A percentile compares a stretch with the other conserved stretches of the same genome.
Evolutionary conservation across 92 coral and sea anemone species (phyloP).

Genomic region (Porites cylindrica): DNA sequence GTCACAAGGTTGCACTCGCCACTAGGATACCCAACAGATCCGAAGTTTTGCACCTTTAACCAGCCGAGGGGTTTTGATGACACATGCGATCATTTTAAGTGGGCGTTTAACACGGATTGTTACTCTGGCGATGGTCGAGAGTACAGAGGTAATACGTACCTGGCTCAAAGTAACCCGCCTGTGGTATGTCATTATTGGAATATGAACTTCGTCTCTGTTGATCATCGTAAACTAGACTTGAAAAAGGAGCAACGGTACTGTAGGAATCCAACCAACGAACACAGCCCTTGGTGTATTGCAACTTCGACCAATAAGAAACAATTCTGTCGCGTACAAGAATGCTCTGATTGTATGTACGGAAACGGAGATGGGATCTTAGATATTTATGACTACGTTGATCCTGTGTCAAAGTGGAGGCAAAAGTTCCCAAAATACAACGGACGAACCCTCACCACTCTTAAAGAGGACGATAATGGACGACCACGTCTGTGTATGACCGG

Average conservation of each 20-base stretch:
- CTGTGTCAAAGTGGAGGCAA: neutral
- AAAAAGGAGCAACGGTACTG: constrained; percentile 63
- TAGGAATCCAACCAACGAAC: constrained; percentile 48
- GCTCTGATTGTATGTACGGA: constrained; percentile 94
- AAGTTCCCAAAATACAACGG: constrained; percentile 82
- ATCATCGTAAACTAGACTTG: constrained; percentile 29
- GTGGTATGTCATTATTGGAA: constrained; percentile 70
- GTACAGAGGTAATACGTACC: constrained; percentile 68
- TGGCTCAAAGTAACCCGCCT: constrained; percentile 25
- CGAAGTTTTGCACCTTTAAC: constrained; percentile 76
- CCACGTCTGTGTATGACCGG: constrained; percentile 67
- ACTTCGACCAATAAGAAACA: constrained; percentile 48
- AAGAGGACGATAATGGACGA: constrained; percentile 34
- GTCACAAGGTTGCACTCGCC: constrained; percentile 88
- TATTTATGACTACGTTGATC: constrained; percentile 17
- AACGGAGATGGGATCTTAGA: constrained; percentile 77
- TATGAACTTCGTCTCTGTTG: constrained; percentile 28
- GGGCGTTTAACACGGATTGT: constrained; percentile 81
- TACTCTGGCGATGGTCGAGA: constrained; percentile 77
- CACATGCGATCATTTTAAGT: constrained; percentile 69
- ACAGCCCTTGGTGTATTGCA: constrained; percentile 83
- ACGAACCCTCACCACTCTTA: constrained; percentile 57
- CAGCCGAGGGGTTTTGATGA: rapidly evolving
- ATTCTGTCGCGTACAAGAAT: constrained; percentile 75
- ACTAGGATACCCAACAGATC: constrained; percentile 95